A percentile compares a stretch with the other conserved stretches of the same genome.
Conservation (phyloP, 2,797 vertebrate genomes). For the Coluber constrictor region DNA sequence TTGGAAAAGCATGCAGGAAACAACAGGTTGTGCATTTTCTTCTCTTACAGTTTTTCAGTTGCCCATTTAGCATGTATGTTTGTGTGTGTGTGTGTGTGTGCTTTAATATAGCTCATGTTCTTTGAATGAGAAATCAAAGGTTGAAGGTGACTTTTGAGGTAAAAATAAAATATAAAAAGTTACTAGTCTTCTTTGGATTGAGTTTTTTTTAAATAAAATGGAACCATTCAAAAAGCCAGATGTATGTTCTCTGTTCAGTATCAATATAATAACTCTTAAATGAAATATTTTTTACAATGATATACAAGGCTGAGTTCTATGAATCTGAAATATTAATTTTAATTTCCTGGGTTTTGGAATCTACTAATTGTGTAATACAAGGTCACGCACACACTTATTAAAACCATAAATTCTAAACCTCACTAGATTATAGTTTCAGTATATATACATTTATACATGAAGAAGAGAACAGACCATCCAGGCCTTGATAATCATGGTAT, state of each 20-base stretch:
- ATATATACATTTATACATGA: background rate
- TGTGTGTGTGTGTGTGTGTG: background rate
- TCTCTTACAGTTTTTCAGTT: background rate
- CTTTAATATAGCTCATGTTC: background rate
- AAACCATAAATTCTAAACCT: background rate
- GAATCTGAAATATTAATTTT: background rate
- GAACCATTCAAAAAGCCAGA: background rate
- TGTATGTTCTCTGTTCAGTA: background rate
- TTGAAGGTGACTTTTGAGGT: background rate
- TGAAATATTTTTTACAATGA: background rate
- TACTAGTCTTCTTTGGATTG: background rate
- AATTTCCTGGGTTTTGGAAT: background rate
- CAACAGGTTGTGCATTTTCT: background rate
- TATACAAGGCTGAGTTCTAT: background rate
- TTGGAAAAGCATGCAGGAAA: background rate
- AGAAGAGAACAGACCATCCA: background rate
- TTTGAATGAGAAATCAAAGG: background rate
- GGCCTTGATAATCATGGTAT: background rate
- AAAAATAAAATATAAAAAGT: background rate
- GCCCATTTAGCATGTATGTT: background rate
- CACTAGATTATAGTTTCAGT: background rate
- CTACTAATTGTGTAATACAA: background rate
- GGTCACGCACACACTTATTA: background rate
- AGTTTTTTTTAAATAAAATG: background rate
- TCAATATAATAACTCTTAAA: background rate